Evolutionary conservation across 2,888 invertebrate genomes (phyloP).

Genomic region (Gerosis bhagava): DNA sequence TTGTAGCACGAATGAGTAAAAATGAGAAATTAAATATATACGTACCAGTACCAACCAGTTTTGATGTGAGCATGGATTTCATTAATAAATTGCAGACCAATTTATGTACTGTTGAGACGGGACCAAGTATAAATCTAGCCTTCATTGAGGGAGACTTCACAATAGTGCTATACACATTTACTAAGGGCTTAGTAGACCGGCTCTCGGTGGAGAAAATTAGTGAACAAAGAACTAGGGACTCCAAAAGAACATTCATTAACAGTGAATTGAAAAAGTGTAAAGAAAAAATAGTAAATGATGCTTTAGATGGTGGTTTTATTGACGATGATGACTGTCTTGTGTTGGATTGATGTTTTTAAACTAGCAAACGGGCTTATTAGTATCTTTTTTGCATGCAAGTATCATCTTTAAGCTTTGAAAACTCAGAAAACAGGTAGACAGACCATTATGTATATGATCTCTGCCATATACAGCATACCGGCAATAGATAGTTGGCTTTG

Average conservation of each 20-base stretch:
- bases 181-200: conserved; percentile 53
- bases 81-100: conserved; percentile 68
- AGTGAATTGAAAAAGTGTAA: conserved; percentile 61
- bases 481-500: too few species aligned
- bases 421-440: too few species aligned
- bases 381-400: too few species aligned
- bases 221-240: conserved; percentile 51
- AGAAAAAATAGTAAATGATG: conserved; percentile 58
- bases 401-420: too few species aligned
- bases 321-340: conserved; percentile 66
- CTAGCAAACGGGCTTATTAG: too few species aligned
- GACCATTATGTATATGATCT: too few species aligned
- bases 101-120: conserved; percentile 69
- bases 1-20: conserved; percentile 65
- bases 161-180: conserved; percentile 70
- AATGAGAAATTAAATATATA: conserved; percentile 68
- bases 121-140: conserved; percentile 63
- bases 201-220: conserved; percentile 48
- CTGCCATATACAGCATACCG: too few species aligned
- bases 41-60: conserved; percentile 61
- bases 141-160: conserved; percentile 71
- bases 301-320: conserved; percentile 64
- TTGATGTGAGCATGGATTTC: conserved; percentile 55
- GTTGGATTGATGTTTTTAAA: conserved; percentile 48
- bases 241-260: conserved; percentile 61